Evolutionary conservation across 2,797 vertebrate genomes (phyloP), one percentile per base, ranked within the genome.

Genomic region (Gallinago nigripennis): DNA sequence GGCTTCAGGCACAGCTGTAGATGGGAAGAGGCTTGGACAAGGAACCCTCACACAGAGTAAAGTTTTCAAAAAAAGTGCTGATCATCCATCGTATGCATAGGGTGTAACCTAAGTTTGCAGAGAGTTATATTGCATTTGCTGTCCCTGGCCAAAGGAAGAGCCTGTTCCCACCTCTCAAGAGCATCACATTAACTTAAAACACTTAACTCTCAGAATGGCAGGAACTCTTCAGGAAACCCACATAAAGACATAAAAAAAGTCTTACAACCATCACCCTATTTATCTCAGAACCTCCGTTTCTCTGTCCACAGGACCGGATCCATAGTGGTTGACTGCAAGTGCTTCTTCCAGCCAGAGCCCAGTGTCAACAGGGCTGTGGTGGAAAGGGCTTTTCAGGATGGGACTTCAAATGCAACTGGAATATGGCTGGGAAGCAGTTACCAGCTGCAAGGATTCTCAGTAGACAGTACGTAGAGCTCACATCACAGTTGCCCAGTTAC

Each of bases 241-340:
- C 11, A 2, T 0, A 2, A 53, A 72, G 23, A 37, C 15, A 2
- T 0, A 3, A 48, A 77, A 18, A n/a, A 57, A 37, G 4, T 33
- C 48, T 31, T 43, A 24, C 39, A 39, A 43, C 17, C 24, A 18
- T 8, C 58, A 64, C 6, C 30, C n/a, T 28, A 1, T 56, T 88
- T 12, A 21, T 6, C 45, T 57, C 77, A 50, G 19, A 76, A 46
- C 33, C 21, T 78, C 46, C 39, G 12, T 37, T 41, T 86, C 60
- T 93, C 63, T 88, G 8, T 43, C 65, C 58, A 30, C 84, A 98
- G 97, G 78, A 30, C 45, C 53, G 97, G 97, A 50, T 98, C 97
- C 50, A 96, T 98, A 9, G 51, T 97, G 37, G 97, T 96, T 0
- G 93, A 97, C 48, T 97, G 97, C 85, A 82, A 95, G 8, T 98